A percentile compares a stretch with the other conserved stretches of the same genome.
These are phyloP conservation scores for Synergus laeviventris DNA, from an alignment of 2,888 invertebrate genomes.

Conservation along the genomic window DNA sequence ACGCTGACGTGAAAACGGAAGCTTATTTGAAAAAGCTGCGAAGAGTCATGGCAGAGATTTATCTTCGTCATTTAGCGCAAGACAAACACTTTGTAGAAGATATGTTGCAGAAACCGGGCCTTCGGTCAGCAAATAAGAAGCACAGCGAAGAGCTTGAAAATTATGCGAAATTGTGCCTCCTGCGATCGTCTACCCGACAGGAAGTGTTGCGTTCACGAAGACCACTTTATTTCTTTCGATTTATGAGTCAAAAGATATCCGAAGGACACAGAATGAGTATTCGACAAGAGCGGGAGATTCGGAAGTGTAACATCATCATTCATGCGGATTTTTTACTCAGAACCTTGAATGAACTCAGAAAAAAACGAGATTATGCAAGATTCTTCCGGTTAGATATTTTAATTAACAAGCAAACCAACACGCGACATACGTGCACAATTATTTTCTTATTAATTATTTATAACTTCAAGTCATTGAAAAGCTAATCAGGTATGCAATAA, in stretches of 20 bases:
- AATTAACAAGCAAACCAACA: not conserved
- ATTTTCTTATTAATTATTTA: no score
- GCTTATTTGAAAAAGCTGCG: constrained; percentile 53
- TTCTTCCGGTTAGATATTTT: constrained; percentile 61
- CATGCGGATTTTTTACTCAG: constrained; percentile 73
- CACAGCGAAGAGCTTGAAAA: constrained; percentile 67
- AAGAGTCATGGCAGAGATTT: constrained; percentile 73
- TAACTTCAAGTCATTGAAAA: no score
- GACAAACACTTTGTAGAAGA: constrained; percentile 76
- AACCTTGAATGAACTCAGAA: constrained; percentile 68
- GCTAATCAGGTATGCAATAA: no score
- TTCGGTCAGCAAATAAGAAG: constrained; percentile 71
- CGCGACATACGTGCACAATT: no score
- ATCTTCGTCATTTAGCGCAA: constrained; percentile 74
- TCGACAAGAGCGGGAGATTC: constrained; percentile 66
- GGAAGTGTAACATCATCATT: constrained; percentile 68
- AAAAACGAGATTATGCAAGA: constrained; percentile 57
- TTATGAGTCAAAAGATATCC: constrained; percentile 67
- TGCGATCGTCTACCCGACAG: constrained; percentile 71
- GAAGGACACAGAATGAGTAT: constrained; percentile 66
- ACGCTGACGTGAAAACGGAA: constrained; percentile 54
- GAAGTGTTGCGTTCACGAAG: constrained; percentile 74
- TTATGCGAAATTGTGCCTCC: constrained; percentile 67
- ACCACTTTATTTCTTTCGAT: constrained; percentile 76
- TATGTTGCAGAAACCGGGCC: constrained; percentile 65